A percentile compares a stretch with the other conserved stretches of the same genome.
Conservation (phyloP, 2,797 vertebrate species). For the Myotis daubentonii region DNA sequence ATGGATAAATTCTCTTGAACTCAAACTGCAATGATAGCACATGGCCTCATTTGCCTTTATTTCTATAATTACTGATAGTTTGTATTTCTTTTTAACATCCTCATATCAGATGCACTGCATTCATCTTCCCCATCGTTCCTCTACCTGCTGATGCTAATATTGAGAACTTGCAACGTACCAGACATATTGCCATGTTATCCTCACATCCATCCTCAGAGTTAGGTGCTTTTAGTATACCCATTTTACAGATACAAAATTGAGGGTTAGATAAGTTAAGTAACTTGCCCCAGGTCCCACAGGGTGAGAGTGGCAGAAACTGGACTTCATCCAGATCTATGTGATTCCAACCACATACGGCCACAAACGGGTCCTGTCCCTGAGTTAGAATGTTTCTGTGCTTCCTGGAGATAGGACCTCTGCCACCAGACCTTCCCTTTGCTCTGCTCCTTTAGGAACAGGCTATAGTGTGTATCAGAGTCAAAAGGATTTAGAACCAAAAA, state of each 20-base stretch:
- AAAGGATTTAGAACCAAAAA: background rate
- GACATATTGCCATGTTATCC: background rate
- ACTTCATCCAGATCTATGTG: background rate
- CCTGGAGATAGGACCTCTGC: background rate
- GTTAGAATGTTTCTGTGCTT: background rate
- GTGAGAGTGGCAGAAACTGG: background rate
- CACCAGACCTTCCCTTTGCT: background rate
- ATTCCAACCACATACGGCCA: background rate
- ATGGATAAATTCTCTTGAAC: background rate
- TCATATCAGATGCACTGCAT: background rate
- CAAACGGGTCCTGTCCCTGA: background rate
- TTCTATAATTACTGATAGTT: background rate
- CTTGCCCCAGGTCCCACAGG: background rate
- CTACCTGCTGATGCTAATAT: background rate
- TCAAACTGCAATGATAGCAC: background rate
- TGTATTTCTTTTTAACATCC: background rate
- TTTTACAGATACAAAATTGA: background rate
- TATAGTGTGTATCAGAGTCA: background rate
- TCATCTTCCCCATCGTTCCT: background rate
- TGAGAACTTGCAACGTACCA: background rate
- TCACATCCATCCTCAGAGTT: background rate
- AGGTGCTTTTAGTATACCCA: background rate
- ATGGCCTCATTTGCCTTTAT: background rate
- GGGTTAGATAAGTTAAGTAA: conserved; percentile 24
- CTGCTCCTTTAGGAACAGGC: background rate